phyloP scores from a whole-genome alignment of 2,113 vertebrate species.

The Mustela lutreola region DNA sequence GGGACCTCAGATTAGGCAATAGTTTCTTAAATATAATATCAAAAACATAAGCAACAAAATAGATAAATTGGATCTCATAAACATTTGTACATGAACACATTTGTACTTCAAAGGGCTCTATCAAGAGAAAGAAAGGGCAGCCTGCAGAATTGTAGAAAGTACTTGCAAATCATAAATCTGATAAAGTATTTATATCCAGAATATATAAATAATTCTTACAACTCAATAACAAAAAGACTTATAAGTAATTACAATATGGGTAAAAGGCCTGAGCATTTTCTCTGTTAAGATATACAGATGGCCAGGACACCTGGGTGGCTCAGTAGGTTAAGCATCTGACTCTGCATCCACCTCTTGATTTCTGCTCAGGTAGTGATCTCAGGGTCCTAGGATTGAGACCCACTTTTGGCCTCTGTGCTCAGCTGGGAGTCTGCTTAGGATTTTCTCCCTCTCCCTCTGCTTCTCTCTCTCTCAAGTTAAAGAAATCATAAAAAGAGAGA shows the following conservation, averaged over 20 bases:
- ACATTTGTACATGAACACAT: not conserved
- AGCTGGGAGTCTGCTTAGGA: not conserved
- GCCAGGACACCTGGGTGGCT: not conserved
- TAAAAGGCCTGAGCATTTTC: not conserved
- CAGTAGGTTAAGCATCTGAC: not conserved
- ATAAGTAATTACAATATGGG: not conserved
- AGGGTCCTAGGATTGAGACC: not conserved
- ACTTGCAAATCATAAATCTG: not conserved
- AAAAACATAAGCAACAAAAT: not conserved
- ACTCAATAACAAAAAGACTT: not conserved
- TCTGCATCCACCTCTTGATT: not conserved
- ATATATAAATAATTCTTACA: not conserved
- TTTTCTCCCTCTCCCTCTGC: not conserved
- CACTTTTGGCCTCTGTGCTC: not conserved
- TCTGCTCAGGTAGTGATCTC: not conserved
- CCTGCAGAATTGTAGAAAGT: not conserved
- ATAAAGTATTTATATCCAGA: not conserved
- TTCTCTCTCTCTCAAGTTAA: not conserved
- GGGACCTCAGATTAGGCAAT: not conserved
- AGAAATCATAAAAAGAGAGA: not conserved
- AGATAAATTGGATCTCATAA: not conserved
- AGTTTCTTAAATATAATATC: not conserved
- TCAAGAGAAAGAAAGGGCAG: not conserved
- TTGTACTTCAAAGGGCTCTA: not conserved
- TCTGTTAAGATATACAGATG: not conserved